Percentiles rank a stretch among this genome's conserved stretches.
phyloP scores from a whole-genome alignment of 1,140 invertebrate genomes.

The Hyles euphorbiae region DNA sequence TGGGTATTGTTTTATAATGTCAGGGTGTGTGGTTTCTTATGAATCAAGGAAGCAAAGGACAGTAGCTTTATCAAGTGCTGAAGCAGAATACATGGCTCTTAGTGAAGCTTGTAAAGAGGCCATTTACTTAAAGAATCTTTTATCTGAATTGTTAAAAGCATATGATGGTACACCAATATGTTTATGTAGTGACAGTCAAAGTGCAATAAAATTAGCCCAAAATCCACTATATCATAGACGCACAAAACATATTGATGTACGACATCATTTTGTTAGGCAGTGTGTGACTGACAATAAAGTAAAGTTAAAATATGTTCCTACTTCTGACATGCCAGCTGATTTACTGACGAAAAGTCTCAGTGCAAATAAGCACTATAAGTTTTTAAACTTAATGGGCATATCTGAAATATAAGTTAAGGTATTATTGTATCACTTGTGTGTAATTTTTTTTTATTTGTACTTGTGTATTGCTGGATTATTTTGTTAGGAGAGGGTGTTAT shows the following conservation, averaged over 20 bases:
- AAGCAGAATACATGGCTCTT: conserved; percentile 7
- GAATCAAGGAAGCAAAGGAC: conserved; percentile 15
- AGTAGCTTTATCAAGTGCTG: conserved; percentile 1
- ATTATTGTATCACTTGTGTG: conserved; percentile 4
- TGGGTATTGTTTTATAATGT: conserved; percentile 22
- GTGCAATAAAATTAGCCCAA: conserved; percentile 3
- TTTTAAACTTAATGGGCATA: conserved; percentile 5
- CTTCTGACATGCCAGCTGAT: conserved; percentile 10
- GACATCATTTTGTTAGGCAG: conserved; percentile 10
- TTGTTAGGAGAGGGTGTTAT: conserved; percentile 11
- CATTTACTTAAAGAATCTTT: conserved; percentile 11
- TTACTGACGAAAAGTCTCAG: conserved; percentile 8
- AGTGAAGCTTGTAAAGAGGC: conserved; percentile 11
- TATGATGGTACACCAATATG: conserved; percentile 1
- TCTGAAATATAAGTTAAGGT: conserved; percentile 1
- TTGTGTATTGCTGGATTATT: conserved; percentile 6
- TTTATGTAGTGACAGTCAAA: conserved; percentile 10
- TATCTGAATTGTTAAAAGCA: conserved; percentile 4
- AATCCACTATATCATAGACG: conserved; percentile 8
- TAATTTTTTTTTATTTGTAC: no score
- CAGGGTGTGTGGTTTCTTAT: conserved; percentile 16
- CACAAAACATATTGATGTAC: conserved; percentile 12
- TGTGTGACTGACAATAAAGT: conserved; percentile 1
- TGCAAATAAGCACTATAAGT: conserved; percentile 12
- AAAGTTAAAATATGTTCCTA: conserved; percentile 6